These are phyloP conservation scores for Onthophagus taurus DNA, from an alignment of 1,140 invertebrate species.

Conservation along the genomic window DNA sequence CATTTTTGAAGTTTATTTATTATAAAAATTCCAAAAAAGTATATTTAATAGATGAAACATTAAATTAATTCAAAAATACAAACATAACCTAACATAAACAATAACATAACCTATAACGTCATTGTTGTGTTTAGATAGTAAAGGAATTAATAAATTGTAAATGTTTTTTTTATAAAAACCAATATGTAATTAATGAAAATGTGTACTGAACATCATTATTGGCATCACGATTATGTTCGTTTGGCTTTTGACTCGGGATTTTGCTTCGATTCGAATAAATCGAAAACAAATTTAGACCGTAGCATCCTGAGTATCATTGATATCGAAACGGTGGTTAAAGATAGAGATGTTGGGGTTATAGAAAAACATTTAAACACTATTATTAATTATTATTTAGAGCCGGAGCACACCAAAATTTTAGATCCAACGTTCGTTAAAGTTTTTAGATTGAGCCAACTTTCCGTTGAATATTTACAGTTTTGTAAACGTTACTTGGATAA, in stretches of 20 bases:
- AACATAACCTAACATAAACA: too few species aligned
- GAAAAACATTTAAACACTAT: conserved; percentile 47
- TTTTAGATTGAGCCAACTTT: conserved; percentile 55
- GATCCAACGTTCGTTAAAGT: conserved; percentile 59
- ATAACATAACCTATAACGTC: too few species aligned
- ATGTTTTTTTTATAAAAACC: too few species aligned
- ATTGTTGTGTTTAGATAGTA: too few species aligned
- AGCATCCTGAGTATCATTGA: conserved; percentile 36
- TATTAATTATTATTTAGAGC: conserved; percentile 30
- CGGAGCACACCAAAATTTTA: conserved; percentile 42
- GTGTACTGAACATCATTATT: conserved; percentile 24
- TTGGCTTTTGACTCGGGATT: conserved; percentile 57
- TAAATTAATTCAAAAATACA: too few species aligned
- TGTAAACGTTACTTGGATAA: conserved; percentile 59
- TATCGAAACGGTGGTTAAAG: conserved; percentile 50
- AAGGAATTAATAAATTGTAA: too few species aligned
- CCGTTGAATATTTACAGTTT: conserved; percentile 59
- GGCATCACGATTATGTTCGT: conserved; percentile 57
- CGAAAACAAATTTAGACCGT: conserved; percentile 44
- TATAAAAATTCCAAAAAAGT: too few species aligned
- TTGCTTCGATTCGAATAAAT: conserved; percentile 50
- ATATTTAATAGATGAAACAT: too few species aligned
- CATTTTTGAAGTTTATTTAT: too few species aligned
- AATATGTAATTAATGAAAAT: too few species aligned
- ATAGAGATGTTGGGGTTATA: conserved; percentile 51